Percentiles rank a stretch among this genome's conserved stretches.
These are phyloP conservation scores for Sinocyclocheilus rhinocerous DNA, from an alignment of 2,113 vertebrate species.

Conservation along the genomic window DNA sequence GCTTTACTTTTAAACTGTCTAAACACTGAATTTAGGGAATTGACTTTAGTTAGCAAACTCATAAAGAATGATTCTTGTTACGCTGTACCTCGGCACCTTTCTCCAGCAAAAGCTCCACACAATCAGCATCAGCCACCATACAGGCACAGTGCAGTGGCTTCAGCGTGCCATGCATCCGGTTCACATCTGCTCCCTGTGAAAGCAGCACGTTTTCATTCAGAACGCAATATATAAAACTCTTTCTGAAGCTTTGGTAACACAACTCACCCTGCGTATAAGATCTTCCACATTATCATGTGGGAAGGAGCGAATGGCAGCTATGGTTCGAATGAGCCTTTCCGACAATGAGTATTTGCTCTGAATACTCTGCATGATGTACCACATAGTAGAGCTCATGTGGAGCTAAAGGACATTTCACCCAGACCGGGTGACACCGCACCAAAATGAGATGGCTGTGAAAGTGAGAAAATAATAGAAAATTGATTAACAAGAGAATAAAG, in stretches of 20 bases:
- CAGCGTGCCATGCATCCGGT: constrained; percentile 93
- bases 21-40: neutral
- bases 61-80: constrained; percentile 10
- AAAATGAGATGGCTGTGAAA: constrained; percentile 54
- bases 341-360: constrained; percentile 96
- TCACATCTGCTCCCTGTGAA: constrained; percentile 90
- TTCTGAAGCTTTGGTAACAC: neutral
- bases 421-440: constrained; percentile 61
- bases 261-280: constrained; percentile 88
- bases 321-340: constrained; percentile 92
- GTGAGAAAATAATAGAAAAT: neutral
- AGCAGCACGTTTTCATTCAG: neutral
- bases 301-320: constrained; percentile 95
- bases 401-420: constrained; percentile 79
- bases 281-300: constrained; percentile 95
- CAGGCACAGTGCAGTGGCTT: constrained; percentile 97
- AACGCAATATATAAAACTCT: neutral
- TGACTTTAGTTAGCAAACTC: neutral
- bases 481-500: neutral
- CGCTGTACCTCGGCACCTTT: constrained; percentile 90
- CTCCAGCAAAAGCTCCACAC: constrained; percentile 92
- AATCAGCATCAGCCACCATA: constrained; percentile 95
- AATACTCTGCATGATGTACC: constrained; percentile 96
- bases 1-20: neutral
- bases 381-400: constrained; percentile 84